Percentiles rank a stretch among this genome's conserved stretches.
These are phyloP conservation scores for Clusia tigrina DNA, from an alignment of 2,888 invertebrate species.

Conservation along the genomic window DNA sequence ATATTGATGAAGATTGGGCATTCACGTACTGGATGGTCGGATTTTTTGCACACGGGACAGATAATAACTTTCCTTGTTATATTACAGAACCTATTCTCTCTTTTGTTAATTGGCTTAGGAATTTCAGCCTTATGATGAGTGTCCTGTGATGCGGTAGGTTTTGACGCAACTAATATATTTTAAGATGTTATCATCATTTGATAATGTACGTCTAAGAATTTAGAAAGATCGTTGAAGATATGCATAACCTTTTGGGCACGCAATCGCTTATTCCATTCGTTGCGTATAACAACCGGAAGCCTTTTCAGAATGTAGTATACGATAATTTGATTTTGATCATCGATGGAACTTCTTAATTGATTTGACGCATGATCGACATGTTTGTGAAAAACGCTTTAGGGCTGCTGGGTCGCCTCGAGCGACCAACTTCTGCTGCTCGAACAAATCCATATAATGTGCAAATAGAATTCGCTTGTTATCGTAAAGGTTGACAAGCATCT, in stretches of 20 bases:
- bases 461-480: constrained; percentile 27
- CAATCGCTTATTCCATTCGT: constrained; percentile 18
- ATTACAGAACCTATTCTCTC: not conserved
- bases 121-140: not conserved
- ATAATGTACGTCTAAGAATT: constrained; percentile 17
- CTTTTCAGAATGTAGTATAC: constrained; percentile 19
- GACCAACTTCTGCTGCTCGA: constrained; percentile 14
- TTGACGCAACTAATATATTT: not conserved
- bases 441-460: constrained; percentile 19
- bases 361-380: constrained; percentile 20
- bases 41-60: not conserved
- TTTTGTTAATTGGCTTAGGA: too few species aligned
- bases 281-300: constrained; percentile 14
- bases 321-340: constrained; percentile 21
- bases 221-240: constrained; percentile 11
- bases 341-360: constrained; percentile 16
- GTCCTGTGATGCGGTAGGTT: not conserved
- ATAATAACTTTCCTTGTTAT: not conserved
- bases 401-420: constrained; percentile 18
- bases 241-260: constrained; percentile 19
- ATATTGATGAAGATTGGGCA: not conserved
- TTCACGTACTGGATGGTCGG: not conserved
- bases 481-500: too few species aligned
- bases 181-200: constrained; percentile 21
- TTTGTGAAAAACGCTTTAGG: constrained; percentile 25